A percentile compares a stretch with the other conserved stretches of the same genome.
phyloP scores from a whole-genome alignment of 2,113 vertebrate species.

The Mesembrinibis cayennensis region DNA sequence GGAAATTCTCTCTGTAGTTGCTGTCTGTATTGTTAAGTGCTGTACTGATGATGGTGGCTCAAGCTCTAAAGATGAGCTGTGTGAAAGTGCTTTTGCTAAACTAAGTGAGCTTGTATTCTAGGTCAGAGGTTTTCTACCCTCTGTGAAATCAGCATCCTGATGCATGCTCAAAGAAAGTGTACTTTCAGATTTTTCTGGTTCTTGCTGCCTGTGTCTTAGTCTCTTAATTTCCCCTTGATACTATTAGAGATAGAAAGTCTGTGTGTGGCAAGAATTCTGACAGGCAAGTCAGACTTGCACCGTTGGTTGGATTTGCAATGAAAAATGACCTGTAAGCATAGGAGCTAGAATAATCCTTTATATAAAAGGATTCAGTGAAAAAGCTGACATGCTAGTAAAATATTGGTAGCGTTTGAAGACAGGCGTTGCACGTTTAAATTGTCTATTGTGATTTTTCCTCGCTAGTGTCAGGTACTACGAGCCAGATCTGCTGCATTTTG shows the following conservation, averaged over 20 bases:
- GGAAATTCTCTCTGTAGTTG: not conserved
- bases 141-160: not conserved
- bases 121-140: not conserved
- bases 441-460: not conserved
- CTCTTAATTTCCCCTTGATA: not conserved
- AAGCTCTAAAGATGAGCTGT: not conserved
- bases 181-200: not conserved
- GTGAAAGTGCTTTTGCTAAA: not conserved
- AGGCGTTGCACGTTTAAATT: not conserved
- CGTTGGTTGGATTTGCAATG: not conserved
- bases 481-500: not conserved
- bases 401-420: not conserved
- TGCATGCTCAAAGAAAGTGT: not conserved
- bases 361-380: constrained; percentile 3
- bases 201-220: not conserved
- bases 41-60: not conserved
- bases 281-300: not conserved
- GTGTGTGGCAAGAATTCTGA: not conserved
- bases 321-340: not conserved
- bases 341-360: constrained; percentile 30
- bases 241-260: not conserved
- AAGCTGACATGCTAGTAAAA: constrained; percentile 9
- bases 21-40: not conserved
- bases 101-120: not conserved
- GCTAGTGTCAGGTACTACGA: not conserved